Percentiles rank a stretch among this genome's conserved stretches.
Conservation (phyloP, 1,140 invertebrate genomes). For the Oncopeltus fasciatus region DNA sequence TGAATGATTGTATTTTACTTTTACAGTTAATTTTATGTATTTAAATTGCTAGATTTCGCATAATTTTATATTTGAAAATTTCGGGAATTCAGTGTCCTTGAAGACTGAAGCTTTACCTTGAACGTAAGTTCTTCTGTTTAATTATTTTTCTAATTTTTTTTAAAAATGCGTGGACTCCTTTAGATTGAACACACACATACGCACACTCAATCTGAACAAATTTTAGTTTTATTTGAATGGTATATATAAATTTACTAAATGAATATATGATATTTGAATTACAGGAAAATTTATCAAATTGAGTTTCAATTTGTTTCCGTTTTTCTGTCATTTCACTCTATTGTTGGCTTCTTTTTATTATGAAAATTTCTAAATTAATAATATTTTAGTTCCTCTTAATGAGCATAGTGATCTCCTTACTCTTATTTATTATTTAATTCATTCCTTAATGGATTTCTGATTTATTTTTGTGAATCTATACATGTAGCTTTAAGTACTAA, state of each 20-base stretch:
- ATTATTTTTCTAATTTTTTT: neutral
- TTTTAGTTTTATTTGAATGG: neutral
- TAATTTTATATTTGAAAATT: neutral
- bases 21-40: neutral
- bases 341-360: neutral
- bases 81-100: neutral
- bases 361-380: neutral
- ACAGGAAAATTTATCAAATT: neutral
- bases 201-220: neutral
- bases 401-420: too few relatives aligned
- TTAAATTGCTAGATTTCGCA: neutral
- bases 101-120: neutral
- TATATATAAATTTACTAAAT: too few relatives aligned
- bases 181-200: neutral
- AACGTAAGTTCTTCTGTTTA: neutral
- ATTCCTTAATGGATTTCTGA: too few relatives aligned
- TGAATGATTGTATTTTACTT: conserved; percentile 1
- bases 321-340: too few relatives aligned
- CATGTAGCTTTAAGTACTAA: too few relatives aligned
- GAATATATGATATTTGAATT: neutral
- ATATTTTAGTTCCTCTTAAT: too few relatives aligned
- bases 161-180: conserved; percentile 1
- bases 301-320: neutral
- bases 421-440: too few relatives aligned
- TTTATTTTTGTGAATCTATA: too few relatives aligned